Evolutionary conservation across 2,113 vertebrate species (phyloP).

Genomic region (Deroptyus accipitrinus): DNA sequence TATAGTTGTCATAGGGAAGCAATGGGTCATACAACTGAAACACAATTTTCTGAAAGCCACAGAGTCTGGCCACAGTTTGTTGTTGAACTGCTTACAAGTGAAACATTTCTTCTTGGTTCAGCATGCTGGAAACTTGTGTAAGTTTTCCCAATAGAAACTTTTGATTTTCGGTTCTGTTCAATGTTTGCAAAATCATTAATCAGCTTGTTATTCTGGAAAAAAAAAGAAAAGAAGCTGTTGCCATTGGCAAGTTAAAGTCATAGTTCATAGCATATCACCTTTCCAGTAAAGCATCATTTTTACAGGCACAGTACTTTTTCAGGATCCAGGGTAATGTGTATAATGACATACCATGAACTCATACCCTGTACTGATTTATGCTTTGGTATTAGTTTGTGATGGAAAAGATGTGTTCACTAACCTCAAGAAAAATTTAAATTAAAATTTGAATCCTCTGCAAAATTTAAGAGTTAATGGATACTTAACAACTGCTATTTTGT

Average conservation of each 20-base stretch:
- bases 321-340: background rate
- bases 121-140: background rate
- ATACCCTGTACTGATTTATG: background rate
- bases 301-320: background rate
- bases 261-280: background rate
- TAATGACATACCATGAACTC: background rate
- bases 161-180: background rate
- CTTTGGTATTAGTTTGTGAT: background rate
- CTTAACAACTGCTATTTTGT: background rate
- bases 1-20: background rate
- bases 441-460: background rate
- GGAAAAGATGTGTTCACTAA: background rate
- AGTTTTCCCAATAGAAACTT: background rate
- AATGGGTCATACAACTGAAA: background rate
- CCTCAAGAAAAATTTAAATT: background rate
- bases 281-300: background rate
- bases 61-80: background rate
- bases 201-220: background rate
- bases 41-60: background rate
- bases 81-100: background rate
- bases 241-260: background rate
- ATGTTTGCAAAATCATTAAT: background rate
- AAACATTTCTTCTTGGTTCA: background rate
- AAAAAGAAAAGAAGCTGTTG: background rate
- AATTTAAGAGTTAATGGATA: conserved; percentile 27